Conservation (phyloP, 2,797 vertebrate species). For the Siniperca obscura region DNA sequence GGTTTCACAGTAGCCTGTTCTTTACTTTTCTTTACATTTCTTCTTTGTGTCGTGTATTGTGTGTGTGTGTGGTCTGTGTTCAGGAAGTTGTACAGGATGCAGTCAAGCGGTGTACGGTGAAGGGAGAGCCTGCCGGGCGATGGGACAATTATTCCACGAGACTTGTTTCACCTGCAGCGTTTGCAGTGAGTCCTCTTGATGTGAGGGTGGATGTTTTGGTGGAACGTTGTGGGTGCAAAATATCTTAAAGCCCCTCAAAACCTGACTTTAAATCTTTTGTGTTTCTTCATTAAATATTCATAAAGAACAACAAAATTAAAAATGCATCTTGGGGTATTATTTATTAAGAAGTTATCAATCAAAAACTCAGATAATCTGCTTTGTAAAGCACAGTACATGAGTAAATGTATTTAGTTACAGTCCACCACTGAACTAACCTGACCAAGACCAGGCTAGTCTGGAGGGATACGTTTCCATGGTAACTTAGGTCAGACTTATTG, state of each 20-base stretch:
- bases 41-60: background rate
- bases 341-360: background rate
- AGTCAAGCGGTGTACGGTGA: slow-evolving; percentile 43
- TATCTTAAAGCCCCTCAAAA: background rate
- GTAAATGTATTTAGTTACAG: no score
- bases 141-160: slow-evolving; percentile 90
- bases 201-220: background rate
- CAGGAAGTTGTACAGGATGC: slow-evolving; percentile 74
- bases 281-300: background rate
- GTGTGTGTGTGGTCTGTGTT: slow-evolving; percentile 3
- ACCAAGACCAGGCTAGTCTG: no score
- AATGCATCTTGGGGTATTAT: background rate
- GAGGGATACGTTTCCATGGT: no score
- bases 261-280: background rate
- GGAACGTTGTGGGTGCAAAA: background rate
- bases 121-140: slow-evolving; percentile 86
- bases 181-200: slow-evolving; percentile 78
- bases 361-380: background rate
- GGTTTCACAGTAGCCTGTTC: background rate
- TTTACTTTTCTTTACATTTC: background rate
- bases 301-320: accelerated
- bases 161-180: slow-evolving; percentile 89
- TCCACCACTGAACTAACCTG: no score
- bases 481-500: no score
- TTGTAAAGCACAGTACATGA: no score